Percentiles rank a stretch among this genome's conserved stretches.
Conservation (phyloP, 2,888 invertebrate genomes). For the Axea sp. region DNA sequence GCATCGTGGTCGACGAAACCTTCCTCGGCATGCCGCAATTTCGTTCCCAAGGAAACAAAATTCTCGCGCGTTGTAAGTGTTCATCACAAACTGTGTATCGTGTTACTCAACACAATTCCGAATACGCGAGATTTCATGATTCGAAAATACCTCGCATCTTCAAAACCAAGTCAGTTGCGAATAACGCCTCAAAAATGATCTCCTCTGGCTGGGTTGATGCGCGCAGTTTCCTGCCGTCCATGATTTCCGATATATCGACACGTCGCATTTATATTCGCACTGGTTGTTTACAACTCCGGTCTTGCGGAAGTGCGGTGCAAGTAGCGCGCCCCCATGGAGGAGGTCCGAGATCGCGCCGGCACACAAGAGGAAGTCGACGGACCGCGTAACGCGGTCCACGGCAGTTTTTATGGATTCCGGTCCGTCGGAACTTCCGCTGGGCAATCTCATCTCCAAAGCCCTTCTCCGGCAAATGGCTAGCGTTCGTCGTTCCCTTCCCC, state of each 20-base stretch:
- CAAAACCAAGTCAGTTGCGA: too few relatives aligned
- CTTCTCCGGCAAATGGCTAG: slow-evolving; percentile 48
- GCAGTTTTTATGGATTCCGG: slow-evolving; percentile 77
- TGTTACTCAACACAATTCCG: too few relatives aligned
- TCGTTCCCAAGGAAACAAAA: too few relatives aligned
- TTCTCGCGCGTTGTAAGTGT: too few relatives aligned
- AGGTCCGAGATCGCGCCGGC: slow-evolving; percentile 37
- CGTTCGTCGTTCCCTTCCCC: slow-evolving; percentile 42
- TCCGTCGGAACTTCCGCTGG: slow-evolving; percentile 66
- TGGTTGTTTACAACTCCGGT: slow-evolving; percentile 51
- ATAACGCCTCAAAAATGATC: slow-evolving; percentile 22
- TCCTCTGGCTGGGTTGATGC: slow-evolving; percentile 18
- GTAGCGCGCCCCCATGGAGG: slow-evolving; percentile 45
- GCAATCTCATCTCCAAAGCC: slow-evolving; percentile 68
- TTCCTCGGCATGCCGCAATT: too few relatives aligned
- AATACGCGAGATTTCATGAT: too few relatives aligned
- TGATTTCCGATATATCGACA: slow-evolving; percentile 44
- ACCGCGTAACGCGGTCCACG: slow-evolving; percentile 68
- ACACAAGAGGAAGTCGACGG: slow-evolving; percentile 61
- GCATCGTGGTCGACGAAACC: too few relatives aligned
- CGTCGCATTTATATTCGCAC: slow-evolving; percentile 51
- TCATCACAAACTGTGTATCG: too few relatives aligned
- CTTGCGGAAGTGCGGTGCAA: slow-evolving; percentile 62
- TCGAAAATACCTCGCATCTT: too few relatives aligned
- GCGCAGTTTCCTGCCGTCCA: slow-evolving; percentile 26